Base-by-base conservation (phyloP, 2,888 invertebrate species). In the Trichogramma dendrolimi region DNA sequence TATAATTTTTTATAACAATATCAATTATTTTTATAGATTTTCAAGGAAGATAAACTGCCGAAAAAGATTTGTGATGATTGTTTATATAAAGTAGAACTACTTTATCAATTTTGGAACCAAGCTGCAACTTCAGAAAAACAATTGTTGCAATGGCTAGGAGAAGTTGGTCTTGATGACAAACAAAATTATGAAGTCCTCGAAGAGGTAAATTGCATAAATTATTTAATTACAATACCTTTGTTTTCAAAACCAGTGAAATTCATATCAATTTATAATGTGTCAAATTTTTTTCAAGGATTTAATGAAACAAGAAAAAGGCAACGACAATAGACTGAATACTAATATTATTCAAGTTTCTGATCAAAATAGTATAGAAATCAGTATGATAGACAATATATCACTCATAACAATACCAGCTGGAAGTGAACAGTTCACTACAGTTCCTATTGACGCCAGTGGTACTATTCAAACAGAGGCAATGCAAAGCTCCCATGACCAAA, bases 31-130 rank as follows among this genome's bases (percentile, higher is more conserved):
- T 79, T 79, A 39, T 80, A 89, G 89, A 84, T 88, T 66, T 81
- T 83, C 65, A 83, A 82, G 73, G 85, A 87, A 70, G 88, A 89
- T 76, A 83, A 82, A 72, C 80, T 89, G 71, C 88, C 89, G 58
- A 87, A 88, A 79, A 87, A 85, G 76, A 86, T 89, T 71, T 89
- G 89, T 75, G 85, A 87, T 76, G 85, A 83, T 68, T 89, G 89
- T 77, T 85, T 85, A 76, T 85, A 84, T 75, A 88, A 87, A 82
- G 83, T 89, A 73, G 88, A 88, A 72, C 84, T 86, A 76, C 82
- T 86, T 71, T 88, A 88, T 77, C 85, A 87, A 76, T 89, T 89
- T 78, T 87, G 87, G 81, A 88, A 86, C 73, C 86, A 85, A 70
- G 84, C 86, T 56, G 84, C 85, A 7, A 87, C 84, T 77, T 84